phyloP scores from a whole-genome alignment of 2,888 invertebrate species.

The Artemia sp. region DNA sequence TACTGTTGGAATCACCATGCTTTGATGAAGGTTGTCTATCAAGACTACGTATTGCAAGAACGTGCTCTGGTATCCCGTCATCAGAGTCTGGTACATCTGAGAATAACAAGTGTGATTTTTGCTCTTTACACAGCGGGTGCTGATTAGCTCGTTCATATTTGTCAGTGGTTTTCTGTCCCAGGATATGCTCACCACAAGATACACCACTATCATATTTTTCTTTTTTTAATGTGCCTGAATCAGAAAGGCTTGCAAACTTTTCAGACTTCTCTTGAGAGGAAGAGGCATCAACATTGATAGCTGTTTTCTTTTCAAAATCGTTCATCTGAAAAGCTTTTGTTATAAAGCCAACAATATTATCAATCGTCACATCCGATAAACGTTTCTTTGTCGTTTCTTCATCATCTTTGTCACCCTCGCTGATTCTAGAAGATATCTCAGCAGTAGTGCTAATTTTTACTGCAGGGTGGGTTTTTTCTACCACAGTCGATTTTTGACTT shows the following conservation, averaged over 20 bases:
- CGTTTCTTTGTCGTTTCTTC: background rate
- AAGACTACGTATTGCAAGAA: background rate
- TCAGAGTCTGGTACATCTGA: background rate
- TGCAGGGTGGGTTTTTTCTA: no score
- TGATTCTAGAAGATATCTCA: no score
- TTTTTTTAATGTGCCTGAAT: background rate
- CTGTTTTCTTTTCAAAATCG: background rate
- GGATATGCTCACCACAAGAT: background rate
- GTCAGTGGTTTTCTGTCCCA: background rate
- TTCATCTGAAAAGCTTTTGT: conserved; percentile 15
- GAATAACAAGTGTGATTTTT: background rate
- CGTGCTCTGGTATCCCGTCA: background rate
- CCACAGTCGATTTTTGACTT: no score
- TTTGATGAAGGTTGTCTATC: background rate
- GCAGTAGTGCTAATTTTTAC: no score
- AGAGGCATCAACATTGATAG: background rate
- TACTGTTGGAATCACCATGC: background rate
- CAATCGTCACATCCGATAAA: conserved; percentile 1
- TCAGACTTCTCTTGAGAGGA: background rate
- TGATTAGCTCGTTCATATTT: no score
- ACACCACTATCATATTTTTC: background rate
- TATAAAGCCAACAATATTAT: conserved; percentile 10
- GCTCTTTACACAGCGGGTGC: background rate
- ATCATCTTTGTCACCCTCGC: background rate
- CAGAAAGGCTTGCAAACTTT: background rate